These are phyloP conservation scores for Eudyptes chrysolophus DNA, from an alignment of 2,113 vertebrate genomes.

Conservation along the genomic window DNA sequence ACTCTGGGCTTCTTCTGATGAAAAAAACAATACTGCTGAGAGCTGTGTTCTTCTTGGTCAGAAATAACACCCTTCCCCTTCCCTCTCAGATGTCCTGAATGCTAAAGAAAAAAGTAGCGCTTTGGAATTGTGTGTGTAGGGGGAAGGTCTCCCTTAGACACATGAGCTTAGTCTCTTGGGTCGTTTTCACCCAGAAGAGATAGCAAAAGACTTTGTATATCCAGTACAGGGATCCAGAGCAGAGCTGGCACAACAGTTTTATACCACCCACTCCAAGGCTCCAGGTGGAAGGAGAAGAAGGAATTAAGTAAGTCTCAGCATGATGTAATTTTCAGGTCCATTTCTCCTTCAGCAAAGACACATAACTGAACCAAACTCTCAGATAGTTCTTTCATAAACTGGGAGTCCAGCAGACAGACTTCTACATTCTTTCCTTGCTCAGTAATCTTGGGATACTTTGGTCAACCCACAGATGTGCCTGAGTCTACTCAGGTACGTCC, in stretches of 20 bases:
- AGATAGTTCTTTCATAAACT: not conserved
- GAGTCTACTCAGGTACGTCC: not conserved
- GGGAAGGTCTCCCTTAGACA: not conserved
- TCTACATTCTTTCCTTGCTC: not conserved
- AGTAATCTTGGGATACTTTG: not conserved
- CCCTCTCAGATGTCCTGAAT: not conserved
- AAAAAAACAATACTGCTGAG: conserved; percentile 26
- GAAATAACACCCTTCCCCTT: conserved; percentile 52
- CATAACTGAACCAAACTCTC: not conserved
- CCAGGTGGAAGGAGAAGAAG: not conserved
- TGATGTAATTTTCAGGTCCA: not conserved
- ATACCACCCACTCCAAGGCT: not conserved
- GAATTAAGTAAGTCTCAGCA: not conserved
- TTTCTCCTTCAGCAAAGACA: not conserved
- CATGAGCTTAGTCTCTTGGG: not conserved
- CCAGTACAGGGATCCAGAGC: not conserved
- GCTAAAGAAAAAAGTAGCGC: not conserved
- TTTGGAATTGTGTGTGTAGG: not conserved
- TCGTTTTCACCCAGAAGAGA: not conserved
- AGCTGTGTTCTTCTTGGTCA: conserved; percentile 14
- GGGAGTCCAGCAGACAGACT: not conserved
- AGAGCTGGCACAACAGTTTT: not conserved
- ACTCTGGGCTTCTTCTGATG: conserved; percentile 40
- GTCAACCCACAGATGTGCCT: not conserved
- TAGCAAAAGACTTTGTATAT: not conserved